Base-by-base conservation (phyloP, 2,888 invertebrate species). In the Iselma pallidipennis region DNA sequence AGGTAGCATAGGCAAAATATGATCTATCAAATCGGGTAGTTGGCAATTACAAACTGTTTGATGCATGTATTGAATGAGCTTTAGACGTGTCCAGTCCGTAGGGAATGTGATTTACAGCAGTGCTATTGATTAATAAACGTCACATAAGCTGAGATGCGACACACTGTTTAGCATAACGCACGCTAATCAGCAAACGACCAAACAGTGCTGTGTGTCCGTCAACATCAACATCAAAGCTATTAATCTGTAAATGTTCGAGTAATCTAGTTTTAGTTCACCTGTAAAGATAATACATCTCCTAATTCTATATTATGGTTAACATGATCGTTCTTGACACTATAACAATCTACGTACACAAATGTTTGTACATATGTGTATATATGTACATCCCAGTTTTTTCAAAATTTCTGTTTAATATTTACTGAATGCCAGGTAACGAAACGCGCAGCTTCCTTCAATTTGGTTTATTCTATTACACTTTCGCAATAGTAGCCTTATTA, bases 91-190 rank as follows among this genome's bases (percentile, higher is more conserved):
- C 68, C 72, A 70, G 74, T 71, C 78, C 76, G 67, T 66, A 71
- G 77, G 78, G 77, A 78, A 77, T 76, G 79, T 79, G 78, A 80
- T 80, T 79, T 79, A 79, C 77, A 74, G 74, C 76, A 70, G 73
- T 74, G 74, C 74, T 77, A 77, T 78, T 80, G 79, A 80, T 80
- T 80, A 79, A 76, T 71, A 71, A 71, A 76, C 67, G 78, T 76
- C 78, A 79, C 75, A 76, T 74, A 76, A 75, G 73, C 76, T 74
- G 78, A 78, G 76, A 78, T 76, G 75, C 74, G 62, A 70, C 68
- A 73, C 73, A 67, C 74, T 78, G 75, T 79, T 80, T 79, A 79
- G 76, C 79, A 79, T 79, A 79, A 79, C 78, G 78, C 74, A 73
- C 73, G 73, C 71, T 79, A 78, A 79, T 78, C 78, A 76, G 74